These are phyloP conservation scores for Xanthia icteritia DNA, from an alignment of 2,888 invertebrate species.

Conservation along the genomic window DNA sequence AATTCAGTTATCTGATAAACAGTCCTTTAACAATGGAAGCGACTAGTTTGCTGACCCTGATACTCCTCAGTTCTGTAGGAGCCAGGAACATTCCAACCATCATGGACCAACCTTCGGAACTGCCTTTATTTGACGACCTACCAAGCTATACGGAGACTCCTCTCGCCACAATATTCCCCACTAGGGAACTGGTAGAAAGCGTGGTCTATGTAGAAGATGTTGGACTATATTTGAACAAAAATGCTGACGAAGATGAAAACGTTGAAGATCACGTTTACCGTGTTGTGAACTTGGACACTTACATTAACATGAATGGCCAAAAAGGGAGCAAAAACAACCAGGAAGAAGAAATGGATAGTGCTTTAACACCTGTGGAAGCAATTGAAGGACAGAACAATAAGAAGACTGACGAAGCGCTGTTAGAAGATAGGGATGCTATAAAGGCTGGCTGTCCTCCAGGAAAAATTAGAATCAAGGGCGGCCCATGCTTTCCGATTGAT, in stretches of 20 bases:
- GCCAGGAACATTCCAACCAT: constrained; percentile 14
- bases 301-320: background rate
- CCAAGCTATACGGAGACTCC: background rate
- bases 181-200: background rate
- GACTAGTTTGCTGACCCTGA: constrained; percentile 15
- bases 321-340: background rate
- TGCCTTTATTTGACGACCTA: background rate
- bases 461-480: fast-evolving
- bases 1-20: constrained; percentile 33
- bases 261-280: background rate
- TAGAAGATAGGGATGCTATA: background rate
- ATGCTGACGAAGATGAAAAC: background rate
- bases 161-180: background rate
- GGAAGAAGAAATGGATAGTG: background rate
- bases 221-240: background rate
- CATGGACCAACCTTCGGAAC: background rate
- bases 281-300: background rate
- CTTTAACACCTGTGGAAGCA: background rate
- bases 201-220: background rate
- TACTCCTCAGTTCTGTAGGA: constrained; percentile 25
- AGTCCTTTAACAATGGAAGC: constrained; percentile 35
- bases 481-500: background rate
- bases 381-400: background rate
- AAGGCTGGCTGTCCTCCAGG: background rate
- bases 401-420: background rate